Evolutionary conservation across 2,888 invertebrate genomes (phyloP).

Genomic region (Phoenoteleia sp.): DNA sequence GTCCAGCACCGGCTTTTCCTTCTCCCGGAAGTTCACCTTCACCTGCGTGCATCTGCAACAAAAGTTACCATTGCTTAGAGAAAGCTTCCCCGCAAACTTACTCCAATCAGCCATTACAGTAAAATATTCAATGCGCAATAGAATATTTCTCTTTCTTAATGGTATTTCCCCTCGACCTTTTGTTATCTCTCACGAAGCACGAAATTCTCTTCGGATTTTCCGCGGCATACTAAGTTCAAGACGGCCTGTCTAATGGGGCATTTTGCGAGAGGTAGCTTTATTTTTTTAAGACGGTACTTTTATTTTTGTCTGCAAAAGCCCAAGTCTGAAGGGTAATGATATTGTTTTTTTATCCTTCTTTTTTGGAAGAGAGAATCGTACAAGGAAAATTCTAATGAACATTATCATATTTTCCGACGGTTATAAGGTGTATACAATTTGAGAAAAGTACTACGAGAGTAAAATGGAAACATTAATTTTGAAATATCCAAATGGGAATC

Average conservation of each 20-base stretch:
- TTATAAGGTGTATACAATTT: background rate
- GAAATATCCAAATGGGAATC: too few relatives aligned
- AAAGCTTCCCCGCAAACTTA: background rate
- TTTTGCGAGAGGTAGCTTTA: constrained; percentile 27
- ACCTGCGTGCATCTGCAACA: constrained; percentile 91
- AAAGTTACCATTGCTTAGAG: constrained; percentile 1
- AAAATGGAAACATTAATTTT: too few relatives aligned
- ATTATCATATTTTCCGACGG: background rate
- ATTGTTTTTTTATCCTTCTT: background rate
- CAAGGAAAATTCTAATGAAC: background rate
- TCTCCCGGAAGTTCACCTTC: constrained; percentile 97
- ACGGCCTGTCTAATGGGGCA: constrained; percentile 22
- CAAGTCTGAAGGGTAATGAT: background rate
- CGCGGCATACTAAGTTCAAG: constrained; percentile 36
- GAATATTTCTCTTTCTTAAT: constrained; percentile 9
- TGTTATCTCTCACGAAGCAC: background rate
- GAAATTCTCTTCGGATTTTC: constrained; percentile 31
- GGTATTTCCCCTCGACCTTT: constrained; percentile 31
- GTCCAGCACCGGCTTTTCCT: constrained; percentile 97
- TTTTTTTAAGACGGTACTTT: constrained; percentile 35
- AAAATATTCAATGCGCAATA: constrained; percentile 27
- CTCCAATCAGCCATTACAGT: constrained; percentile 34
- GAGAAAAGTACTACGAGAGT: too few relatives aligned
- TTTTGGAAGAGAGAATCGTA: background rate
- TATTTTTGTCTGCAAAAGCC: constrained; percentile 9